These are phyloP conservation scores for Glomeris maerens DNA, from an alignment of 1,140 invertebrate genomes.

Conservation along the genomic window DNA sequence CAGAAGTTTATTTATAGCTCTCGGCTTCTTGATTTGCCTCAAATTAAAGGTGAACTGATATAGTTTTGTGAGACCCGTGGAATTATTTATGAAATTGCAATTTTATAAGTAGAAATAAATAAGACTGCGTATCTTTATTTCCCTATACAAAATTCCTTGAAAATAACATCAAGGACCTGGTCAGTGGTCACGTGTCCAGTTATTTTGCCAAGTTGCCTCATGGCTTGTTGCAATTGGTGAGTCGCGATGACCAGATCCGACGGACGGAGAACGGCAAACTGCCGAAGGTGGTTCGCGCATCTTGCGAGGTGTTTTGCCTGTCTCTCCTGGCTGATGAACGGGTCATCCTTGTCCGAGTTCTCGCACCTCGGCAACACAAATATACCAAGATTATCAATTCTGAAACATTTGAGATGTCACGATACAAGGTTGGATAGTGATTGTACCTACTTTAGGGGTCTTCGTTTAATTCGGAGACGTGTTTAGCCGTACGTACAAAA, in stretches of 20 bases:
- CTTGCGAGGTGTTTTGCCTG: background rate
- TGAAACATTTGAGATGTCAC: slow-evolving; percentile 5
- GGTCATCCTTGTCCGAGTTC: background rate
- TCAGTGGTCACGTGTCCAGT: slow-evolving; percentile 59
- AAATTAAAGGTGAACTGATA: too few relatives aligned
- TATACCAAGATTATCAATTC: slow-evolving; percentile 2
- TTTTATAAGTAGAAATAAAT: too few relatives aligned
- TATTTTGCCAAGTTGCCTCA: slow-evolving; percentile 53
- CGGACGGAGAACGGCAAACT: slow-evolving; percentile 2
- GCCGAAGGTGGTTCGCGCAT: background rate
- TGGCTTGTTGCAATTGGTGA: slow-evolving; percentile 47
- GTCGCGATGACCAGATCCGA: slow-evolving; percentile 47
- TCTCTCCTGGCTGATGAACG: background rate
- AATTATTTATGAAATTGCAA: too few relatives aligned
- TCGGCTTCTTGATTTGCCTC: too few relatives aligned
- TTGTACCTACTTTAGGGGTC: too few relatives aligned
- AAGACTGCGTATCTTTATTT: too few relatives aligned
- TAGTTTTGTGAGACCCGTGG: too few relatives aligned
- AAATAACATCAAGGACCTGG: slow-evolving; percentile 67
- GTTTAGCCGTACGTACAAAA: too few relatives aligned
- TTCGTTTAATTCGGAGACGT: too few relatives aligned
- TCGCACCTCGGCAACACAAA: background rate
- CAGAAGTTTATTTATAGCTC: too few relatives aligned
- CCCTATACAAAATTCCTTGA: slow-evolving; percentile 75
- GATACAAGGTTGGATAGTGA: too few relatives aligned